Conservation (phyloP, 2,888 invertebrate species). For the Minunthozetes semirufus region DNA sequence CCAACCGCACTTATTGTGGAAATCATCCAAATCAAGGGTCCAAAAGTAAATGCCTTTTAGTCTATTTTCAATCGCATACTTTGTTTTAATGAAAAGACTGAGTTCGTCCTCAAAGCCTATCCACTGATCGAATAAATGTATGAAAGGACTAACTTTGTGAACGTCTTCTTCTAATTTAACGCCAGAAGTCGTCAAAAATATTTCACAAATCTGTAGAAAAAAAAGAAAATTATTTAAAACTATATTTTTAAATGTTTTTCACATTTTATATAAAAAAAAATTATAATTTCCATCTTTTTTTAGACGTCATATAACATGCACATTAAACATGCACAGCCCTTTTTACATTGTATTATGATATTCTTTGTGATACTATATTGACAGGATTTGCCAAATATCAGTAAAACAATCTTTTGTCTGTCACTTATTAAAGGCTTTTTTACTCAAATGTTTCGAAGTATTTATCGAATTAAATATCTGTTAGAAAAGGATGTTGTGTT, state of each 20-base stretch:
- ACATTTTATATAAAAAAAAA: background rate
- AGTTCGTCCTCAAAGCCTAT: slow-evolving; percentile 36
- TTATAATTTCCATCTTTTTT: background rate
- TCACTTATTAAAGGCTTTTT: too few species aligned
- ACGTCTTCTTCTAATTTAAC: slow-evolving; percentile 25
- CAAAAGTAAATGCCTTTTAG: slow-evolving; percentile 34
- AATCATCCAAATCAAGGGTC: slow-evolving; percentile 35
- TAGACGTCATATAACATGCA: too few species aligned
- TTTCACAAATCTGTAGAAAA: slow-evolving; percentile 19
- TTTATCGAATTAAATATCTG: too few species aligned
- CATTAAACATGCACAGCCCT: too few species aligned
- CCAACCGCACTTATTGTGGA: slow-evolving; percentile 30
- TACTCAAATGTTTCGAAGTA: too few species aligned
- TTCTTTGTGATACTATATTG: too few species aligned
- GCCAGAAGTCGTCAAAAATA: slow-evolving; percentile 16
- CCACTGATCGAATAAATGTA: slow-evolving; percentile 35
- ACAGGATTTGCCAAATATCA: too few species aligned
- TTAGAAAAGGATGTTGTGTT: too few species aligned
- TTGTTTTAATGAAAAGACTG: slow-evolving; percentile 31
- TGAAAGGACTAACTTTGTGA: background rate
- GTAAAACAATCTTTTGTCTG: too few species aligned
- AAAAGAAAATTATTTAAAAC: background rate
- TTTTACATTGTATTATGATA: too few species aligned
- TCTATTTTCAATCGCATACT: slow-evolving; percentile 18
- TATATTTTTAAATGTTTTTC: background rate